These are phyloP conservation scores for Spodoptera litura DNA, from an alignment of 1,140 invertebrate species.

Conservation along the genomic window DNA sequence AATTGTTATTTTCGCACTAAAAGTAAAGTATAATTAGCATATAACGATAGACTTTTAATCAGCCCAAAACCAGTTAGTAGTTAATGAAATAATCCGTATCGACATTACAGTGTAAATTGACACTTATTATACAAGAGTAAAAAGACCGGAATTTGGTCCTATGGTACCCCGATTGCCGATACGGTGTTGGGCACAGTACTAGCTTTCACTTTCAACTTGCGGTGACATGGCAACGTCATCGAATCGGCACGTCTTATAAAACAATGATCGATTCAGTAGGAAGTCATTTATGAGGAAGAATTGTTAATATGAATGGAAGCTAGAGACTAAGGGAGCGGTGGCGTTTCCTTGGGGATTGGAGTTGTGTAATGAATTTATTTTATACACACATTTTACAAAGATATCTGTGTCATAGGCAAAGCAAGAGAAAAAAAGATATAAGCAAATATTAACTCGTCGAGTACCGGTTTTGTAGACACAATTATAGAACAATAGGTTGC, in stretches of 20 bases:
- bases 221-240: slow-evolving; percentile 32
- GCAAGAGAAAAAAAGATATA: too few relatives aligned
- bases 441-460: too few relatives aligned
- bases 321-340: neutral
- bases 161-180: neutral
- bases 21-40: too few relatives aligned
- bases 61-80: too few relatives aligned
- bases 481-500: too few relatives aligned
- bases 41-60: too few relatives aligned
- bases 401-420: too few relatives aligned
- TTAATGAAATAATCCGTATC: neutral
- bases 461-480: too few relatives aligned
- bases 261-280: slow-evolving; percentile 31
- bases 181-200: slow-evolving; percentile 11
- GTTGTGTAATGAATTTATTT: too few relatives aligned
- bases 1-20: too few relatives aligned
- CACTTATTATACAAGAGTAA: neutral
- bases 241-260: slow-evolving; percentile 5
- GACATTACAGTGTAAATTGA: neutral
- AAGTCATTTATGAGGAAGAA: neutral
- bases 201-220: slow-evolving; percentile 34
- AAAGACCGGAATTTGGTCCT: slow-evolving; percentile 25
- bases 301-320: neutral
- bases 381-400: too few relatives aligned
- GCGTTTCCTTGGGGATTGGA: neutral